These are phyloP conservation scores for Chloropsis cyanopogon DNA, from an alignment of 2,113 vertebrate species.

Conservation along the genomic window DNA sequence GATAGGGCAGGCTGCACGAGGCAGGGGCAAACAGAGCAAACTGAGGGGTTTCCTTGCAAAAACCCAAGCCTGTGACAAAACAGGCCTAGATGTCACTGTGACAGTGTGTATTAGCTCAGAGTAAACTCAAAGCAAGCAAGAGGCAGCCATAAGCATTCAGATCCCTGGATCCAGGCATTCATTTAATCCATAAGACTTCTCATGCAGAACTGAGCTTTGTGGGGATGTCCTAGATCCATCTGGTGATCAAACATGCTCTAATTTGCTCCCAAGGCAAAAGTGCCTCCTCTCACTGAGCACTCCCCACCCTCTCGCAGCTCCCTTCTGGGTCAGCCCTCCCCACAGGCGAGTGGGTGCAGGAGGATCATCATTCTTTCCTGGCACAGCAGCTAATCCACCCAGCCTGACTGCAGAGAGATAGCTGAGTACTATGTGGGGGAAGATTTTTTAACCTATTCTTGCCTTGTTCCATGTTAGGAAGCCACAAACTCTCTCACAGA, in stretches of 20 bases:
- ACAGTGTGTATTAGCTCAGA: background rate
- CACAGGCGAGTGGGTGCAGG: background rate
- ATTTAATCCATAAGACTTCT: background rate
- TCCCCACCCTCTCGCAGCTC: background rate
- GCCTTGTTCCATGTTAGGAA: background rate
- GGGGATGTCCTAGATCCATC: background rate
- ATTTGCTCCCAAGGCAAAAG: background rate
- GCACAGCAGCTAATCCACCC: conserved; percentile 35
- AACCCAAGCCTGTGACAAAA: background rate
- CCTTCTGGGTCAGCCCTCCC: conserved; percentile 40
- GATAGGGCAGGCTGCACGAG: background rate
- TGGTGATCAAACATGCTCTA: background rate
- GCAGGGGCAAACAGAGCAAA: background rate
- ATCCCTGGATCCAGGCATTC: background rate
- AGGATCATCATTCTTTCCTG: conserved; percentile 42
- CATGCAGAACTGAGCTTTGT: background rate
- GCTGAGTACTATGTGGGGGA: background rate
- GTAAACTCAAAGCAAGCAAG: background rate
- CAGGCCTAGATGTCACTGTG: fast-evolving
- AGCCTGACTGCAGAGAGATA: background rate
- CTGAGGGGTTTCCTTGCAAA: background rate
- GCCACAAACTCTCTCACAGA: background rate
- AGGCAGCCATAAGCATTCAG: background rate
- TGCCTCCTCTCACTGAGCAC: background rate
- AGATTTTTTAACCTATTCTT: background rate